phyloP scores from a whole-genome alignment of 1,140 invertebrate species.

The Leptinotarsa lineolata region DNA sequence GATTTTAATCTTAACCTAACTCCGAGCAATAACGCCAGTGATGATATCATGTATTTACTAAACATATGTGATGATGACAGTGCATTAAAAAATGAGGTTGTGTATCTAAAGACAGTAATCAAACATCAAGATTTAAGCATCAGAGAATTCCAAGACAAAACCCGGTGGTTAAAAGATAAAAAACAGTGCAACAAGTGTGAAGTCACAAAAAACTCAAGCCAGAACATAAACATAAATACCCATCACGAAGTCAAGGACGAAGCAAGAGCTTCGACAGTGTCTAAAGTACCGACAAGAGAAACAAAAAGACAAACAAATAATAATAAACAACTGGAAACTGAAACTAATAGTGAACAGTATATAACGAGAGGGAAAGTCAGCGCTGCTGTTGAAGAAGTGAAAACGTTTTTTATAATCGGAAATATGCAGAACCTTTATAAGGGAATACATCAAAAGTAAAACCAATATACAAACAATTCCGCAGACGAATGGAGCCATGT shows the following conservation, averaged over 20 bases:
- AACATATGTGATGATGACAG: too few relatives aligned
- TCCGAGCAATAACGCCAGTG: conserved; percentile 7
- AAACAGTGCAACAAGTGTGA: too few relatives aligned
- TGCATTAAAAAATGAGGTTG: not conserved
- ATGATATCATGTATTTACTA: conserved; percentile 6
- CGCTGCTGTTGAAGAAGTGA: conserved; percentile 5
- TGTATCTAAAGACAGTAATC: not conserved
- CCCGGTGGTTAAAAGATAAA: not conserved
- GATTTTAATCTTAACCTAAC: not conserved
- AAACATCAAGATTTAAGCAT: conserved; percentile 5
- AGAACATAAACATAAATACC: too few relatives aligned
- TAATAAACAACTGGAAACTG: not conserved
- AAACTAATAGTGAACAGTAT: not conserved
- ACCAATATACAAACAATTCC: conserved; percentile 13
- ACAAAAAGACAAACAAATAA: not conserved
- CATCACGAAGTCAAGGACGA: not conserved
- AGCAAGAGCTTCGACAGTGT: not conserved
- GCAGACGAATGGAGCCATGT: too few relatives aligned
- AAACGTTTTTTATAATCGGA: too few relatives aligned
- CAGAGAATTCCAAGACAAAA: conserved; percentile 2
- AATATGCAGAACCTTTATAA: too few relatives aligned
- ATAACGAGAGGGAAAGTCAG: not conserved
- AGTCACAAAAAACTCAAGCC: too few relatives aligned
- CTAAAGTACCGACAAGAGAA: too few relatives aligned
- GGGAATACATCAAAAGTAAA: not conserved